Evolutionary conservation across 1,140 invertebrate genomes (phyloP).

Genomic region (Thaumetopoea pityocampa): DNA sequence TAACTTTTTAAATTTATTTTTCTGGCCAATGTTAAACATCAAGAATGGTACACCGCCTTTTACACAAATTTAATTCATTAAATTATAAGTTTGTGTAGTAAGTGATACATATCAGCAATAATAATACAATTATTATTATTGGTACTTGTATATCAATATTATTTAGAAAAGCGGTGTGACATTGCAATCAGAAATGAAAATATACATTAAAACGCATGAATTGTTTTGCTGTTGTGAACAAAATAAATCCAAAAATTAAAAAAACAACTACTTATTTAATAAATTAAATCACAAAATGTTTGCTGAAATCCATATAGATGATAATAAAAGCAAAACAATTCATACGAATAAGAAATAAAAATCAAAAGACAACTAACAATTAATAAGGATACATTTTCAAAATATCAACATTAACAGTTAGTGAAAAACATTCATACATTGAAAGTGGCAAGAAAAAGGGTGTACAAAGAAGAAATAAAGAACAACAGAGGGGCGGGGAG

Average conservation of each 20-base stretch:
- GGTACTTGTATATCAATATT: too few relatives aligned
- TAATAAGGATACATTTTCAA: constrained; percentile 36
- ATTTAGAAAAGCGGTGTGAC: constrained; percentile 7
- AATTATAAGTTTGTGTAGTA: too few relatives aligned
- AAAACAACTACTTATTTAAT: too few relatives aligned
- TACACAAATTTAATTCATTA: too few relatives aligned
- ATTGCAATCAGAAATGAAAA: constrained; percentile 11
- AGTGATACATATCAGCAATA: too few relatives aligned
- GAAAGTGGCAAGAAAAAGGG: constrained; percentile 71
- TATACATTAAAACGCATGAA: constrained; percentile 13
- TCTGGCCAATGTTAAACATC: too few relatives aligned
- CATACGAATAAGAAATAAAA: constrained; percentile 20
- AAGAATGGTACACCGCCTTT: too few relatives aligned
- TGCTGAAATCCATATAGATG: background rate
- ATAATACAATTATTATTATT: too few relatives aligned
- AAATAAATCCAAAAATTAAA: constrained; percentile 6
- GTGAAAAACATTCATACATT: constrained; percentile 72
- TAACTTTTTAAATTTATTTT: too few relatives aligned
- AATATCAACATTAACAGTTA: constrained; percentile 74
- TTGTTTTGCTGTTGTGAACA: constrained; percentile 1
- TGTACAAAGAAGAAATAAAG: constrained; percentile 69
- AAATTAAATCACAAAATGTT: constrained; percentile 8
- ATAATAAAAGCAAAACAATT: constrained; percentile 1
- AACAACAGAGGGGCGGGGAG: constrained; percentile 66
- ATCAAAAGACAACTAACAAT: constrained; percentile 36